These are phyloP conservation scores for Mythimna loreyi DNA, from an alignment of 2,888 invertebrate species.

Conservation along the genomic window DNA sequence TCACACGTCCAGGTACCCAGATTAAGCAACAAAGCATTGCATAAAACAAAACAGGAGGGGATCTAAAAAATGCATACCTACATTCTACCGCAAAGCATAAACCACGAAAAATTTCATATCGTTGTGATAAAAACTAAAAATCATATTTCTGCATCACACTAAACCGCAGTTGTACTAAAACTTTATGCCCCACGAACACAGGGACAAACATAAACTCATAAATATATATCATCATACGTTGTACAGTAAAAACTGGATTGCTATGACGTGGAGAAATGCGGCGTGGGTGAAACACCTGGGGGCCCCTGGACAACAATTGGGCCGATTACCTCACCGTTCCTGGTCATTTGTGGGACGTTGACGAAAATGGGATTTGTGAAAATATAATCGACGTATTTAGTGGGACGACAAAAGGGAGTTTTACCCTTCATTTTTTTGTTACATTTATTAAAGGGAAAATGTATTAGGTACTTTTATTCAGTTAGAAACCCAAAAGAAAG, in stretches of 20 bases:
- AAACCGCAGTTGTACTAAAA: conserved; percentile 73
- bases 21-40: conserved; percentile 39
- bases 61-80: conserved; percentile 39
- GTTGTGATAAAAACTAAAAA: conserved; percentile 78
- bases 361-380: conserved; percentile 61
- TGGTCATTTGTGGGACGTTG: conserved; percentile 66
- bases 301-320: conserved; percentile 65
- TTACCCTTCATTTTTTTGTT: conserved; percentile 50
- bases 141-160: conserved; percentile 77
- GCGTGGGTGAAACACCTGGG: conserved; percentile 74
- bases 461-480: conserved; percentile 9
- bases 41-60: conserved; percentile 25
- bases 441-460: not conserved
- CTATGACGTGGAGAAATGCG: conserved; percentile 79
- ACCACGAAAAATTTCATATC: conserved; percentile 66
- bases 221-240: conserved; percentile 55
- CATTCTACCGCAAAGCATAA: conserved; percentile 48
- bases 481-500: too few relatives aligned
- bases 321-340: conserved; percentile 66
- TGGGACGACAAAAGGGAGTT: conserved; percentile 53
- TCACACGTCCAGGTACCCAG: conserved; percentile 8
- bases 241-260: conserved; percentile 76
- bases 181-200: conserved; percentile 68
- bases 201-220: conserved; percentile 54
- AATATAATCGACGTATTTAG: conserved; percentile 64